phyloP scores from a whole-genome alignment of 2,888 invertebrate genomes.

The Acanthacorydalis orientalis region DNA sequence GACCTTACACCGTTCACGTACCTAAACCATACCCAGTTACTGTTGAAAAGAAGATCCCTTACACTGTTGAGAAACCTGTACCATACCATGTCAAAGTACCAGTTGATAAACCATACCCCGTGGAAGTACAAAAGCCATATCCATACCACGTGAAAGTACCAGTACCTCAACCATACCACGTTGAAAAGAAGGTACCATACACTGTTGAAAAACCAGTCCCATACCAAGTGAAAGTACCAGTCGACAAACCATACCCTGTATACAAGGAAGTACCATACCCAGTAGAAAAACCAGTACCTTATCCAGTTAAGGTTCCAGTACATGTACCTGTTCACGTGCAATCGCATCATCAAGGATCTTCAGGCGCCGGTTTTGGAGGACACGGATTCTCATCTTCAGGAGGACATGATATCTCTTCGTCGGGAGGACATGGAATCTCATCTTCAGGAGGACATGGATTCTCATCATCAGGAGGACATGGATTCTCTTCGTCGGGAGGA shows the following conservation, averaged over 20 bases:
- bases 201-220: constrained; percentile 64
- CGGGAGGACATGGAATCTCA: neutral
- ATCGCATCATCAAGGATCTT: constrained; percentile 26
- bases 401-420: neutral
- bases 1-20: constrained; percentile 51
- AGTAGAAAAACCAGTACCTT: constrained; percentile 60
- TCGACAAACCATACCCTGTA: constrained; percentile 67
- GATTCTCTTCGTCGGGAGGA: too few species aligned
- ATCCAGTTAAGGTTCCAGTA: constrained; percentile 58
- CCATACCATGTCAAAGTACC: constrained; percentile 58
- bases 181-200: constrained; percentile 51
- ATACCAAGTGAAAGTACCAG: constrained; percentile 59
- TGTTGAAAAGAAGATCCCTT: constrained; percentile 54
- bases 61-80: constrained; percentile 50
- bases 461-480: neutral
- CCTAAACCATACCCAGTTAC: constrained; percentile 53
- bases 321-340: constrained; percentile 44
- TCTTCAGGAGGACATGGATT: neutral
- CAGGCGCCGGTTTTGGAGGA: constrained; percentile 19
- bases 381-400: neutral
- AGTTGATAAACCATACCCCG: constrained; percentile 54
- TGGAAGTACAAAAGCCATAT: constrained; percentile 50
- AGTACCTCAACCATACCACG: constrained; percentile 46
- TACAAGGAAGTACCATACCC: constrained; percentile 59
- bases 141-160: constrained; percentile 47